Percentiles rank a stretch among this genome's conserved stretches.
Evolutionary conservation across 2,888 invertebrate genomes (phyloP).

Genomic region (Latheticus oryzae): DNA sequence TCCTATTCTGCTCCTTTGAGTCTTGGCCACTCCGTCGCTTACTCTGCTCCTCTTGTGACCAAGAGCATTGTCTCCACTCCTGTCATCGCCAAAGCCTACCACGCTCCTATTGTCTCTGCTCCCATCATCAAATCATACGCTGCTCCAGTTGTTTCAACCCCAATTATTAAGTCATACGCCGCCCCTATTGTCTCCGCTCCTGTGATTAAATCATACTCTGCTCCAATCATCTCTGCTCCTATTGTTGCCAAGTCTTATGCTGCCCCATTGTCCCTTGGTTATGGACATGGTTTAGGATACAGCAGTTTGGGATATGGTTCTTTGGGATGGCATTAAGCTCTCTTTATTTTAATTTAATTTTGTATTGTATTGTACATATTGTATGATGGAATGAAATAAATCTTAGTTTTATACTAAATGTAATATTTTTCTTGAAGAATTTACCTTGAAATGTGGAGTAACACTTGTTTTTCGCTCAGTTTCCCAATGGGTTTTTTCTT

Average conservation of each 20-base stretch:
- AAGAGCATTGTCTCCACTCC: slow-evolving; percentile 41
- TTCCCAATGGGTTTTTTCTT: too few relatives aligned
- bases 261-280: slow-evolving; percentile 36
- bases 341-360: slow-evolving; percentile 34
- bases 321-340: slow-evolving; percentile 12
- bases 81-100: slow-evolving; percentile 44
- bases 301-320: slow-evolving; percentile 37
- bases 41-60: slow-evolving; percentile 22
- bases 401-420: background rate
- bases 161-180: slow-evolving; percentile 44
- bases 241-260: slow-evolving; percentile 44
- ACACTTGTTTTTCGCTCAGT: too few relatives aligned
- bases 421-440: background rate
- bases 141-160: slow-evolving; percentile 35
- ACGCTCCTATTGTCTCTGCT: slow-evolving; percentile 46
- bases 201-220: slow-evolving; percentile 38
- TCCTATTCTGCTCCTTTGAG: slow-evolving; percentile 43
- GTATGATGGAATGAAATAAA: slow-evolving; percentile 23
- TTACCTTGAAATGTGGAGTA: too few relatives aligned
- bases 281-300: slow-evolving; percentile 43
- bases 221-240: slow-evolving; percentile 46
- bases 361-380: slow-evolving; percentile 35
- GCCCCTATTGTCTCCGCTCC: slow-evolving; percentile 43
- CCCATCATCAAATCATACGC: too few relatives aligned
- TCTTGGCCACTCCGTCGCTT: slow-evolving; percentile 36